Percentiles rank a stretch among this genome's conserved stretches.
Evolutionary conservation across 2,888 invertebrate genomes (phyloP).

Genomic region (Sclerodermus sp.): DNA sequence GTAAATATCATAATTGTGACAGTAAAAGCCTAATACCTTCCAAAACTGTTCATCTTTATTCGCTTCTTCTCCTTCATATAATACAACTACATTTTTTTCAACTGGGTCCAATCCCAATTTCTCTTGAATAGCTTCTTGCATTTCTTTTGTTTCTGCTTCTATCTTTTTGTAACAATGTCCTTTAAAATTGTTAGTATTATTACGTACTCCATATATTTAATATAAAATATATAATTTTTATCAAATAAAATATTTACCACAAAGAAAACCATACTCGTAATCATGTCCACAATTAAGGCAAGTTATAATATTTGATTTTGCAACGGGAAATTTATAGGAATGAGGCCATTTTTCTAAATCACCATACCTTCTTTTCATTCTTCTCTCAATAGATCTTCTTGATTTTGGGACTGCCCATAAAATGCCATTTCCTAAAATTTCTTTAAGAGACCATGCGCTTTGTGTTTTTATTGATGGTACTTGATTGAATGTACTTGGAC

Average conservation of each 20-base stretch:
- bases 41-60: slow-evolving; percentile 58
- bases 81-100: slow-evolving; percentile 81
- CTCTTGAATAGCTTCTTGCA: slow-evolving; percentile 75
- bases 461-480: slow-evolving; percentile 15
- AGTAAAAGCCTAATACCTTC: slow-evolving; percentile 47
- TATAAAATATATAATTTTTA: not conserved
- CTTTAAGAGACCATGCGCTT: slow-evolving; percentile 62
- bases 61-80: slow-evolving; percentile 80
- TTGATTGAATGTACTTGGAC: slow-evolving; percentile 23
- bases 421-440: slow-evolving; percentile 73
- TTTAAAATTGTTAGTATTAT: slow-evolving; percentile 55
- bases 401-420: slow-evolving; percentile 82
- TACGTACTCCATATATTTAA: no score
- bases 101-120: slow-evolving; percentile 72
- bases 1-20: not conserved
- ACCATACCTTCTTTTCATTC: slow-evolving; percentile 75
- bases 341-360: slow-evolving; percentile 54
- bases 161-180: slow-evolving; percentile 85
- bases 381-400: slow-evolving; percentile 75
- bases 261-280: slow-evolving; percentile 76
- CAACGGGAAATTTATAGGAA: slow-evolving; percentile 70
- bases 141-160: slow-evolving; percentile 76
- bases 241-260: slow-evolving; percentile 65
- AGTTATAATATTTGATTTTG: slow-evolving; percentile 73
- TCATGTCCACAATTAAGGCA: slow-evolving; percentile 85